A percentile compares a stretch with the other conserved stretches of the same genome.
phyloP scores from a whole-genome alignment of 2,113 vertebrate species.

The Columbina picui region DNA sequence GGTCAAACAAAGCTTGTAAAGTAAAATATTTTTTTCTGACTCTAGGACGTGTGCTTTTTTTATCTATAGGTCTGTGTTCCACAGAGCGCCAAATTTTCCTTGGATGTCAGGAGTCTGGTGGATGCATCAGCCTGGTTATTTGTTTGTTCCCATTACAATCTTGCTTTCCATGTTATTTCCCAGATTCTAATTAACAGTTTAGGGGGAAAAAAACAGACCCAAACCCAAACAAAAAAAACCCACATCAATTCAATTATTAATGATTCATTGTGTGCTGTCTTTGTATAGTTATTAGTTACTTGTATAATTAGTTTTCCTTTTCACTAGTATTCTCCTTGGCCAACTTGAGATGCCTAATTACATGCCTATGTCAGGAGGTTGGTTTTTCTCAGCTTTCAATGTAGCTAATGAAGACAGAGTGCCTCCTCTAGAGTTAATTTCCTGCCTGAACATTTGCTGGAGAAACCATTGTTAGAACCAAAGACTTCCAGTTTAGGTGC shows the following conservation, averaged over 20 bases:
- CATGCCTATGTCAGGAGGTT: neutral
- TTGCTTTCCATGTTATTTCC: neutral
- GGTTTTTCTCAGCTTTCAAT: neutral
- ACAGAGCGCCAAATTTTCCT: neutral
- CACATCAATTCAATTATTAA: neutral
- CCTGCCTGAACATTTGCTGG: neutral
- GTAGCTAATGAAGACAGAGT: neutral
- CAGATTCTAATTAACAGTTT: neutral
- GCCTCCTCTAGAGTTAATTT: neutral
- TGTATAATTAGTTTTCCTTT: neutral
- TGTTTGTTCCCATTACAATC: neutral
- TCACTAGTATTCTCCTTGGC: neutral
- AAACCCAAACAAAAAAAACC: neutral
- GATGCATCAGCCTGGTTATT: neutral
- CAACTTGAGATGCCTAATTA: neutral
- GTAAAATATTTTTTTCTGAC: neutral
- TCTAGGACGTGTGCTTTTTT: neutral
- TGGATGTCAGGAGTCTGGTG: neutral
- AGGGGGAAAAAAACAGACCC: neutral
- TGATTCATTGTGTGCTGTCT: neutral
- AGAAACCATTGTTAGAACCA: neutral
- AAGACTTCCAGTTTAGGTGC: neutral
- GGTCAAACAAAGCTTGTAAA: constrained; percentile 49
- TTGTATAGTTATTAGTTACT: neutral
- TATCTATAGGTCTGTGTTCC: neutral